These are phyloP conservation scores for Macrochelys suwanniensis DNA, from an alignment of 2,797 vertebrate genomes.

Conservation along the genomic window DNA sequence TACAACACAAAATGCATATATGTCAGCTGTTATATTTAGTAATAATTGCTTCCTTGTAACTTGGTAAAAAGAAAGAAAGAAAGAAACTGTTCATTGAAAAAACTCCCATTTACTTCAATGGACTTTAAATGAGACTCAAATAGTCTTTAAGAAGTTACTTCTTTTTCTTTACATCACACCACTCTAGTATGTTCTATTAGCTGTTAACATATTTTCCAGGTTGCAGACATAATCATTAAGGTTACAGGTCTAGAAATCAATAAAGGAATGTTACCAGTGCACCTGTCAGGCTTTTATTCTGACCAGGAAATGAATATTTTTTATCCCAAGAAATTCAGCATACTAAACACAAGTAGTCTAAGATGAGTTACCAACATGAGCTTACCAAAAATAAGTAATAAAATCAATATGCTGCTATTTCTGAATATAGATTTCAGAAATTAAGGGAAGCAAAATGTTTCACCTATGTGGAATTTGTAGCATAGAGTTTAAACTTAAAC, in stretches of 20 bases:
- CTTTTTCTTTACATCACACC: not conserved
- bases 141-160: not conserved
- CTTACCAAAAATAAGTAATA: not conserved
- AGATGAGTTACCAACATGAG: not conserved
- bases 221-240: not conserved
- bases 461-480: not conserved
- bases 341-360: not conserved
- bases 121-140: not conserved
- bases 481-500: not conserved
- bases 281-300: not conserved
- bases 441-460: not conserved
- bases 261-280: not conserved
- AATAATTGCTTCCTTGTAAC: not conserved
- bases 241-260: not conserved
- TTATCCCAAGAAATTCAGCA: not conserved
- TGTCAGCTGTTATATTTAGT: not conserved
- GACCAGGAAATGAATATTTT: not conserved
- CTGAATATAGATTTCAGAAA: not conserved
- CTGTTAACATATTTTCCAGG: not conserved
- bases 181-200: not conserved
- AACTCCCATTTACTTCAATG: not conserved
- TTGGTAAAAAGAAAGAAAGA: rapidly evolving
- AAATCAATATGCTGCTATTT: not conserved
- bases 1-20: not conserved
- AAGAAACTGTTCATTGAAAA: not conserved